These are phyloP conservation scores for Cervus canadensis DNA, from an alignment of 2,113 vertebrate species.

Conservation along the genomic window DNA sequence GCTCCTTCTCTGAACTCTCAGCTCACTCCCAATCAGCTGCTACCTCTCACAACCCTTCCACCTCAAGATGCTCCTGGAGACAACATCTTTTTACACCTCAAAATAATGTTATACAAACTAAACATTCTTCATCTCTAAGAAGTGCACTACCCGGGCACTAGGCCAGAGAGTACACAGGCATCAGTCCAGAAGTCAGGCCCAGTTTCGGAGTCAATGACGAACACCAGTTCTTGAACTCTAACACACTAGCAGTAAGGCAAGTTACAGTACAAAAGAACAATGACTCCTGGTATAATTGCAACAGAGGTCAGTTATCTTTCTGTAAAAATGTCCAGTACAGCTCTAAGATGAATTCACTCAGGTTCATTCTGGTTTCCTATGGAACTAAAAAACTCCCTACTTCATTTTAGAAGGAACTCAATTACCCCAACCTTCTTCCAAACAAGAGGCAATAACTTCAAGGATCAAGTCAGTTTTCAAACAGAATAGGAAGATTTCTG, in stretches of 20 bases:
- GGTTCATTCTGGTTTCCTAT: not conserved
- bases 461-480: not conserved
- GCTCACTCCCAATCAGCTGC: not conserved
- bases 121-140: not conserved
- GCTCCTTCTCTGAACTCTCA: not conserved
- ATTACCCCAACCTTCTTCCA: not conserved
- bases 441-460: not conserved
- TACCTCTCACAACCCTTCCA: not conserved
- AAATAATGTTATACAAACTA: not conserved
- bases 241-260: not conserved
- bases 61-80: not conserved
- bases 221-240: not conserved
- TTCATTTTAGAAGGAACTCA: not conserved
- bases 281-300: not conserved
- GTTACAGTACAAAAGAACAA: not conserved
- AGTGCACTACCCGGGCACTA: not conserved
- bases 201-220: not conserved
- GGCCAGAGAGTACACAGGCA: not conserved
- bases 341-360: not conserved
- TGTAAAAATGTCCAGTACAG: not conserved
- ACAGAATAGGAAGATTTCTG: not conserved
- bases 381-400: slow-evolving; percentile 2
- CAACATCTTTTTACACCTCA: not conserved
- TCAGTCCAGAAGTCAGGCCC: not conserved
- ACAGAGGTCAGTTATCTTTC: not conserved